Percentiles rank a stretch among this genome's conserved stretches.
phyloP scores from a whole-genome alignment of 2,888 invertebrate species.

The Alloscopus bannaensis region DNA sequence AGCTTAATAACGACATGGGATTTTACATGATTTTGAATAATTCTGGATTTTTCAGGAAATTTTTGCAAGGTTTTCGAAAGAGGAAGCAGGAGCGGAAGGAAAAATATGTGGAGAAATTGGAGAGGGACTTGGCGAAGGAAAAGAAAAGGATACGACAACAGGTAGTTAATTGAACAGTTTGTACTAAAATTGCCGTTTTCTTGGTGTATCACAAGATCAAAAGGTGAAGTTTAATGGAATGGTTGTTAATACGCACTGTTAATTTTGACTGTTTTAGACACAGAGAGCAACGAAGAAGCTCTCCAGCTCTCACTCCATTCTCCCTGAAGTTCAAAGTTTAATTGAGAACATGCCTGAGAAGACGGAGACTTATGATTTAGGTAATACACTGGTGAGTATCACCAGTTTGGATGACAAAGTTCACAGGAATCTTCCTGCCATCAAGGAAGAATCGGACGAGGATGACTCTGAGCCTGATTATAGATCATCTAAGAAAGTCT shows the following conservation, averaged over 20 bases:
- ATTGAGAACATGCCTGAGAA: slow-evolving; percentile 56
- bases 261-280: slow-evolving; percentile 54
- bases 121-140: slow-evolving; percentile 68
- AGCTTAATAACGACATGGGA: slow-evolving; percentile 3
- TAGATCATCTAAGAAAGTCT: background rate
- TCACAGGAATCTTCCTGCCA: slow-evolving; percentile 41
- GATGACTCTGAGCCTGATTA: slow-evolving; percentile 31
- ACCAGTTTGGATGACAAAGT: slow-evolving; percentile 66
- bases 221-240: no score
- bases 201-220: no score
- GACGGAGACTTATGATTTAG: slow-evolving; percentile 65
- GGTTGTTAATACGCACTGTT: background rate
- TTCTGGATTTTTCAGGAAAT: slow-evolving; percentile 60
- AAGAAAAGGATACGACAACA: slow-evolving; percentile 66
- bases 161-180: slow-evolving; percentile 56
- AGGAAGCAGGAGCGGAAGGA: slow-evolving; percentile 70
- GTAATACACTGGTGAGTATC: slow-evolving; percentile 69
- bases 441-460: slow-evolving; percentile 32
- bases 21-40: no score
- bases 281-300: slow-evolving; percentile 61
- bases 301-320: slow-evolving; percentile 69
- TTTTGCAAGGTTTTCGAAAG: slow-evolving; percentile 70
- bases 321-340: slow-evolving; percentile 70
- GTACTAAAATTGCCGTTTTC: no score
- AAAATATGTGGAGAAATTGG: slow-evolving; percentile 68